These are phyloP conservation scores for Drosophila seclusa DNA, from an alignment of 2,888 invertebrate genomes.

Conservation along the genomic window DNA sequence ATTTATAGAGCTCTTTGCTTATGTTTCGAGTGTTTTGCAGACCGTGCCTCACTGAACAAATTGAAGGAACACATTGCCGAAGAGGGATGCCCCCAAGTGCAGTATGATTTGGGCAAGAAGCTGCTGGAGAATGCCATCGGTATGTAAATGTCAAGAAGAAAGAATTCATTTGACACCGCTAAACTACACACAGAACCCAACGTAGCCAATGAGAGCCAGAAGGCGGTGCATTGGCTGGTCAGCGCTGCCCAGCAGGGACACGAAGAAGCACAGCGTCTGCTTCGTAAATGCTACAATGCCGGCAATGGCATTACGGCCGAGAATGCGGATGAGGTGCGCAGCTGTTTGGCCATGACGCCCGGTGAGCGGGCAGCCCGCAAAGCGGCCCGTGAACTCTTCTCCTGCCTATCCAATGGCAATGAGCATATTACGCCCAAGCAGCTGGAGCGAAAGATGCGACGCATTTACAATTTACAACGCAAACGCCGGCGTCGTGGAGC, in stretches of 20 bases:
- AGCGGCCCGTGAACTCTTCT: conserved; percentile 94
- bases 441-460: conserved; percentile 90
- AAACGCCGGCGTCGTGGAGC: conserved; percentile 74
- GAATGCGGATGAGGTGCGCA: conserved; percentile 90
- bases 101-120: conserved; percentile 94
- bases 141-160: conserved; percentile 79
- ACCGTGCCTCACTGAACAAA: conserved; percentile 85
- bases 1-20: neutral
- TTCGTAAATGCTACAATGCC: conserved; percentile 87
- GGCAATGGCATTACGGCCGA: conserved; percentile 90
- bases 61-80: conserved; percentile 90
- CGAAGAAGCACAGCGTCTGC: conserved; percentile 92
- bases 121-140: conserved; percentile 92
- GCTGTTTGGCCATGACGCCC: conserved; percentile 93
- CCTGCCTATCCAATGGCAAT: conserved; percentile 93
- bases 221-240: conserved; percentile 96
- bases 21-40: conserved; percentile 51
- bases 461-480: conserved; percentile 87
- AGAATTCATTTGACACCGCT: neutral
- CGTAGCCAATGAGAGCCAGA: conserved; percentile 86
- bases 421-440: conserved; percentile 95
- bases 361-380: conserved; percentile 94
- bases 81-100: conserved; percentile 95
- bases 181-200: conserved; percentile 69
- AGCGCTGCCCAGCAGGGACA: conserved; percentile 97